Evolutionary conservation across 2,113 vertebrate genomes (phyloP).

Genomic region (Megaceryle maxima): DNA sequence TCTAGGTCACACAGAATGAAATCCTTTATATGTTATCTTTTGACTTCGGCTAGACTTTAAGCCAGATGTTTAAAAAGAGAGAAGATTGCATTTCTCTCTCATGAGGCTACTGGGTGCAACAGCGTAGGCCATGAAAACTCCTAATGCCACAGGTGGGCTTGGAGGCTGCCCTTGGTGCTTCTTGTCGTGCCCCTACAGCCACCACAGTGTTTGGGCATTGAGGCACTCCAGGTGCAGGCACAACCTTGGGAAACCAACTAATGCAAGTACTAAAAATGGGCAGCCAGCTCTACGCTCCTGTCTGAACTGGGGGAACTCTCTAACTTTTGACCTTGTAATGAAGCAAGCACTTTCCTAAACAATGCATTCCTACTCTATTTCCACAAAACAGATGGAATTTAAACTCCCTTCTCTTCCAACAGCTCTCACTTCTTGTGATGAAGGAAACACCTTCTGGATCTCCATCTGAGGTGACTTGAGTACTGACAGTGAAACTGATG

Average conservation of each 20-base stretch:
- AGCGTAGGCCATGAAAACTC: background rate
- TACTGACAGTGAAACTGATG: background rate
- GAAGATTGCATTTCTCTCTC: background rate
- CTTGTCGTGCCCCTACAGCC: fast-evolving
- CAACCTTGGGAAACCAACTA: background rate
- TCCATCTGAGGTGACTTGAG: background rate
- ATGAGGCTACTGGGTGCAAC: background rate
- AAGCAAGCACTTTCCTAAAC: background rate
- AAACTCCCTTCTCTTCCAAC: background rate
- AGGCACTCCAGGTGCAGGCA: background rate
- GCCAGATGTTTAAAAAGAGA: background rate
- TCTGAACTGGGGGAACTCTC: background rate
- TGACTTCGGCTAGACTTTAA: background rate
- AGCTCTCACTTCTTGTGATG: background rate
- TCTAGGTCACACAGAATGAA: background rate
- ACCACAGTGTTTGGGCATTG: fast-evolving
- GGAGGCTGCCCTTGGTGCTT: background rate
- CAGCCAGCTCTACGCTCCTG: background rate
- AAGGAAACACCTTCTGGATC: background rate
- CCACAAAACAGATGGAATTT: background rate
- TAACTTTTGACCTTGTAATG: background rate
- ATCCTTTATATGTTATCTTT: background rate
- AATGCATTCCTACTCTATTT: background rate
- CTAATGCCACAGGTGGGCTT: background rate
- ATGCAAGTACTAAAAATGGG: background rate